A percentile compares a stretch with the other conserved stretches of the same genome.
Evolutionary conservation across 2,113 vertebrate species (phyloP).

Genomic region (Sebastes schlegelii): DNA sequence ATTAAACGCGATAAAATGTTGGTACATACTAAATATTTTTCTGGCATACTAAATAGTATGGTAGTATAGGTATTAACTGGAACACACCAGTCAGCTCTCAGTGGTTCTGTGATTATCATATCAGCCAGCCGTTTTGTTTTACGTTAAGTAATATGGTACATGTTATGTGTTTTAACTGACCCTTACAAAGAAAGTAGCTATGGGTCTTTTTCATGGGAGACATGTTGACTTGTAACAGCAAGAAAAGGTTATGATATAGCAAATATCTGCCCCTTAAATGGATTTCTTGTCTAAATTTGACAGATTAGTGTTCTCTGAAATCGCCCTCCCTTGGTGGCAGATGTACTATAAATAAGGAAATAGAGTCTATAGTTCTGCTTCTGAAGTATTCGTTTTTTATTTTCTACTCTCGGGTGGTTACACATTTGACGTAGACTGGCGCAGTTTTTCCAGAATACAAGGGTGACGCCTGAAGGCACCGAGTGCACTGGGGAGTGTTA

Average conservation of each 20-base stretch:
- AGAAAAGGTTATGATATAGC: neutral
- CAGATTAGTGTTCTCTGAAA: neutral
- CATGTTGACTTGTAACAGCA: neutral
- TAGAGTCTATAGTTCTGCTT: neutral
- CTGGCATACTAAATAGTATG: too few relatives aligned
- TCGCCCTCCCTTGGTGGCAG: neutral
- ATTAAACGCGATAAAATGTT: too few relatives aligned
- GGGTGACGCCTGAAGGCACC: neutral
- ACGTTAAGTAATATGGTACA: neutral
- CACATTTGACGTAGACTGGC: neutral
- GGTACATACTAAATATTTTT: too few relatives aligned
- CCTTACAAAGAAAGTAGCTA: neutral
- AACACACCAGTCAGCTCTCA: neutral
- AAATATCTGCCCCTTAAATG: neutral
- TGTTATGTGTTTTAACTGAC: neutral
- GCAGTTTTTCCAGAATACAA: neutral
- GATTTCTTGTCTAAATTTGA: neutral
- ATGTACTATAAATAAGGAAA: neutral
- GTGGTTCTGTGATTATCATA: conserved; percentile 26
- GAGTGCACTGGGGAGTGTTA: conserved; percentile 1
- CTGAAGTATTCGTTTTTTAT: neutral
- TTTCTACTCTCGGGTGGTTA: neutral
- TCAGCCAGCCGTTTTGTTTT: neutral
- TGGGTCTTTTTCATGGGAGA: neutral
- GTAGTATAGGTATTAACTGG: too few relatives aligned